Base-by-base conservation (phyloP, 2,113 vertebrate species). In the Brachyhypopomus occidentalis region DNA sequence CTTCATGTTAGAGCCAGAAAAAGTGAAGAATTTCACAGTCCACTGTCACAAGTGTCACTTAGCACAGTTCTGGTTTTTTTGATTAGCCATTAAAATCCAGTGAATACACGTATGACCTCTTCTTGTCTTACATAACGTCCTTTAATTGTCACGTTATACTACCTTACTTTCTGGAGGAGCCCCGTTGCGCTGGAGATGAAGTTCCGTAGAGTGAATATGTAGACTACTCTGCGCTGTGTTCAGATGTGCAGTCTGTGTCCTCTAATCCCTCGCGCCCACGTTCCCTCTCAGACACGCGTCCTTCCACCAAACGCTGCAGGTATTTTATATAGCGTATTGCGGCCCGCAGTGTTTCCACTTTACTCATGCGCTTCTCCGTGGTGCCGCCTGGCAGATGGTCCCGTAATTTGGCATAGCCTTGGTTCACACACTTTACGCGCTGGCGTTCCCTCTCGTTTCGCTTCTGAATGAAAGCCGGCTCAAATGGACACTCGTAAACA, bases 371-470 rank as follows among this genome's bases (percentile, higher is more conserved):
- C 60, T 93, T 94, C 82, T 94, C 94, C 0, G 91, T 83, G 38
- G 88, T 83, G 1, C 87, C 90, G 0, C 91, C 92, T 0, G 95
- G 95, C 19, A 96, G 93, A 89, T 95, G 95, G 60, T 94, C 92
- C 1, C 95, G 87, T 62, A 96, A 93, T 38, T 93, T 91, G 75
- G 95, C 92, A 34, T 95, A 95, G 62, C 96, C 95, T 85, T 94
- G 94, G 76, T 96, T 95, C 30, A 97, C 94, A 0, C 95, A 95
- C 70, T 93, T 91, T 6, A 96, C 96, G 0, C 95, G 84, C 88
- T 95, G 94, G 4, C 95, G 90, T 90, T 96, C 95, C 0, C 95
- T 92, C 85, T 96, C 94, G 16, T 97, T 96, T 2, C 96, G 86
- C 73, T 95, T 95, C 89, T 94, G 95, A 83, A 95, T 94, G 88